phyloP scores from a whole-genome alignment of 2,888 invertebrate genomes.

The Anarsia innoxiella region DNA sequence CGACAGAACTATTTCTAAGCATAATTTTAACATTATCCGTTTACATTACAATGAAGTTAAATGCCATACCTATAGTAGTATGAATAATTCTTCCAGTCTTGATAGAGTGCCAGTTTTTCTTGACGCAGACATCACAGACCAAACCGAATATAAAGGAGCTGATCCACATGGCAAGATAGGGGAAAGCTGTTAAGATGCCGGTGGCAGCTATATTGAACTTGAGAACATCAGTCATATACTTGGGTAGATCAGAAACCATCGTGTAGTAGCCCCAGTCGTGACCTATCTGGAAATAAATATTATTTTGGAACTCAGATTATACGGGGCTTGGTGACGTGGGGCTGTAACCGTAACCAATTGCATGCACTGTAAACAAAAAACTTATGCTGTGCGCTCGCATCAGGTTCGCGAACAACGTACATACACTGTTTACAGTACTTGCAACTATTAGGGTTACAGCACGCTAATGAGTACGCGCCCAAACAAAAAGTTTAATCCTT shows the following conservation, averaged over 20 bases:
- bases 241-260: slow-evolving; percentile 82
- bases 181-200: slow-evolving; percentile 78
- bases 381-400: too few relatives aligned
- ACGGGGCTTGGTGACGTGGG: too few relatives aligned
- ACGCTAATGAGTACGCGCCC: background rate
- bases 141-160: slow-evolving; percentile 80
- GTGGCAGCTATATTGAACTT: slow-evolving; percentile 80
- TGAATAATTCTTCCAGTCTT: slow-evolving; percentile 78
- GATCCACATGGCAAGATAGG: slow-evolving; percentile 81
- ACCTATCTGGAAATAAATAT: slow-evolving; percentile 42
- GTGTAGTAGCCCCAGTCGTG: slow-evolving; percentile 82
- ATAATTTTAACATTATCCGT: too few relatives aligned
- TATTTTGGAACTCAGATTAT: background rate
- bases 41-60: too few relatives aligned
- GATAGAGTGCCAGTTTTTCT: slow-evolving; percentile 73
- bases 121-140: slow-evolving; percentile 80
- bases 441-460: too few relatives aligned
- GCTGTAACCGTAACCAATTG: background rate
- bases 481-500: background rate
- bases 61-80: slow-evolving; percentile 81
- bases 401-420: too few relatives aligned
- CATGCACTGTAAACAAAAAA: too few relatives aligned
- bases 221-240: slow-evolving; percentile 80
- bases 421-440: too few relatives aligned
- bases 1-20: too few relatives aligned